phyloP scores from a whole-genome alignment of 1,140 invertebrate genomes.

The Lepidostoma basale region DNA sequence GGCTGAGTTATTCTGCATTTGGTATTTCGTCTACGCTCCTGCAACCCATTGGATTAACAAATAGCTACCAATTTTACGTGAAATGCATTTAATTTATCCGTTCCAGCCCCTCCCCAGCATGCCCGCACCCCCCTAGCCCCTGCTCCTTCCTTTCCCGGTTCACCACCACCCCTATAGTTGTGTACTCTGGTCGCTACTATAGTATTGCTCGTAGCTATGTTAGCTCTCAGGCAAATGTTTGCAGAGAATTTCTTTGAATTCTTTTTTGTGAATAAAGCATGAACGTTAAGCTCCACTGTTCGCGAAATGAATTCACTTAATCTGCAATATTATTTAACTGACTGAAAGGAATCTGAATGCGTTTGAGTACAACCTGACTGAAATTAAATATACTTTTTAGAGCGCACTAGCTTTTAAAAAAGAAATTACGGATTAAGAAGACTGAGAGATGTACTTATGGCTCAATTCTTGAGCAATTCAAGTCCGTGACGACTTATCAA shows the following conservation, averaged over 20 bases:
- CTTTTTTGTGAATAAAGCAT: not conserved
- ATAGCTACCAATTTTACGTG: constrained; percentile 40
- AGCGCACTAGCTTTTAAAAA: too few species aligned
- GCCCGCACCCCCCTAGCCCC: not conserved
- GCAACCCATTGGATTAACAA: constrained; percentile 38
- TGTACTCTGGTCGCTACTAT: not conserved
- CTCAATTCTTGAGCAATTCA: too few species aligned
- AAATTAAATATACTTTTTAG: too few species aligned
- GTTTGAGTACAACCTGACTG: too few species aligned
- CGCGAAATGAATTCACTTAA: not conserved
- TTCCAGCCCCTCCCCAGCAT: constrained; percentile 8
- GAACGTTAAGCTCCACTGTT: not conserved
- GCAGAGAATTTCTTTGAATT: not conserved
- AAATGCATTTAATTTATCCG: constrained; percentile 38
- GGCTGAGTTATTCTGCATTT: constrained; percentile 36
- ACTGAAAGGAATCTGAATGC: too few species aligned
- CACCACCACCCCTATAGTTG: not conserved
- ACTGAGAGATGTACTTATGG: too few species aligned
- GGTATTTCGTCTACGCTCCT: constrained; percentile 33
- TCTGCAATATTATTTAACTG: too few species aligned
- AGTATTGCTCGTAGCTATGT: too few species aligned
- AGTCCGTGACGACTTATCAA: too few species aligned
- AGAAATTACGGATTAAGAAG: too few species aligned
- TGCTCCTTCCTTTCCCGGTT: not conserved
- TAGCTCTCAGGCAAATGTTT: constrained; percentile 6